phyloP scores from a whole-genome alignment of 2,113 vertebrate species.

The Labeo rohita region DNA sequence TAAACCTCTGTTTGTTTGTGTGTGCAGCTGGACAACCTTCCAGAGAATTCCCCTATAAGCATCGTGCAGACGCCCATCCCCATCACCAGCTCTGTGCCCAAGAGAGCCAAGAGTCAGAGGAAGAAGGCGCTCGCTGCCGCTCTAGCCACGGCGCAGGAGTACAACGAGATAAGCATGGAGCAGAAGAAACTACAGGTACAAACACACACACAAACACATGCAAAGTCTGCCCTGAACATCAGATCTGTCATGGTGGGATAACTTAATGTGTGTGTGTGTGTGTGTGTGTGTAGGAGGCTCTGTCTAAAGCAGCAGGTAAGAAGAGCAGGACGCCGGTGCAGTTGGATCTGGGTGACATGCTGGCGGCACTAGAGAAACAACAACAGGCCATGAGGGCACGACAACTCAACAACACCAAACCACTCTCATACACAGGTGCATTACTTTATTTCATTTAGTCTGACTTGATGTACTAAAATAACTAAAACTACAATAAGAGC shows the following conservation, averaged over 20 bases:
- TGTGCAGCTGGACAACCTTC: constrained; percentile 89
- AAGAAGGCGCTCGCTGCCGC: constrained; percentile 98
- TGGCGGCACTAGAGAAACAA: constrained; percentile 94
- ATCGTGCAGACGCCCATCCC: constrained; percentile 98
- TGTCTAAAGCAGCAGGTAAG: constrained; percentile 96
- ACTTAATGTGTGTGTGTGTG: constrained; percentile 21
- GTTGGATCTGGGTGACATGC: constrained; percentile 96
- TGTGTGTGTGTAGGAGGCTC: constrained; percentile 82
- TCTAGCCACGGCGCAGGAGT: constrained; percentile 95
- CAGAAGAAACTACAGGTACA: constrained; percentile 93
- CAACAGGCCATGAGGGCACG: constrained; percentile 96
- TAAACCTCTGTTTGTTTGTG: no score
- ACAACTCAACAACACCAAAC: constrained; percentile 94
- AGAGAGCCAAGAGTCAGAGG: constrained; percentile 97
- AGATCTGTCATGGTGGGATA: background rate
- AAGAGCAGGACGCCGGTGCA: constrained; percentile 96
- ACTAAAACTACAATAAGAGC: no score
- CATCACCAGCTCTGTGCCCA: constrained; percentile 96
- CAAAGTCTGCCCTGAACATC: background rate
- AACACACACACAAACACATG: background rate
- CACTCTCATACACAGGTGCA: constrained; percentile 88
- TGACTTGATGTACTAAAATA: no score
- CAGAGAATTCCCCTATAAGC: constrained; percentile 96
- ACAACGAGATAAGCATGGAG: constrained; percentile 99
- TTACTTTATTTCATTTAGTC: background rate